phyloP scores from a whole-genome alignment of 30 jellyfish, hydroid and myxozoan genomes.

The Aurelia aurita region DNA sequence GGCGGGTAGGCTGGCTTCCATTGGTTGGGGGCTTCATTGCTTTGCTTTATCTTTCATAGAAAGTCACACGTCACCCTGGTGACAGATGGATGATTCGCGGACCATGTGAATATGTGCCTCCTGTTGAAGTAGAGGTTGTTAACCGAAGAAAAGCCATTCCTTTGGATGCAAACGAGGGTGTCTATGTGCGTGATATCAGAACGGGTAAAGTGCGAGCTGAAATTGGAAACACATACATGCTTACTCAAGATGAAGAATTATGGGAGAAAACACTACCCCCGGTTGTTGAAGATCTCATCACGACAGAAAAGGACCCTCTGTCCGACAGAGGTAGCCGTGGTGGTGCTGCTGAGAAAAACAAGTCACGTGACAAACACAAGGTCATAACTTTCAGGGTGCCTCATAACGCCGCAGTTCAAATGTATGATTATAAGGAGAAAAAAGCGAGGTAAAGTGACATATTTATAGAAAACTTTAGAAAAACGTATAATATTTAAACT shows the following conservation, averaged over 20 bases:
- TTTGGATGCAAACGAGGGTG: constrained; percentile 99
- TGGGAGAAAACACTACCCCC: constrained; percentile 97
- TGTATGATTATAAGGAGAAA: constrained; percentile 95
- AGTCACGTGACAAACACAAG: constrained; percentile 85
- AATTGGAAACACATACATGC: constrained; percentile 95
- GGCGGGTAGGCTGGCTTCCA: too few relatives aligned
- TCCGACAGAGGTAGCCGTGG: constrained; percentile 92
- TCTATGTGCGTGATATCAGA: constrained; percentile 89
- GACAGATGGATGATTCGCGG: constrained; percentile 99
- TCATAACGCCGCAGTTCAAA: constrained; percentile 97
- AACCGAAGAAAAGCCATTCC: constrained; percentile 95
- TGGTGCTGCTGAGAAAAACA: constrained; percentile 26
- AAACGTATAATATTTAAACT: too few relatives aligned
- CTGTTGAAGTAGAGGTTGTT: constrained; percentile 97
- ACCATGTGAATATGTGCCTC: constrained; percentile 98
- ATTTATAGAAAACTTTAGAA: too few relatives aligned
- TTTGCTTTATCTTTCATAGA: constrained; percentile 4
- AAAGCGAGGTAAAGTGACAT: constrained; percentile 83
- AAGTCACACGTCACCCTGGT: constrained; percentile 83
- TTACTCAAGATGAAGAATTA: constrained; percentile 92
- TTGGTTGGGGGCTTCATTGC: too few relatives aligned
- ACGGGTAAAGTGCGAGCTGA: constrained; percentile 97
- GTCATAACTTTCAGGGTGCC: constrained; percentile 96
- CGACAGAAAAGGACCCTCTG: constrained; percentile 91
- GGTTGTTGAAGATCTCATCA: constrained; percentile 93